Evolutionary conservation across 2,797 vertebrate species (phyloP).

Genomic region (Trichosurus vulpecula): DNA sequence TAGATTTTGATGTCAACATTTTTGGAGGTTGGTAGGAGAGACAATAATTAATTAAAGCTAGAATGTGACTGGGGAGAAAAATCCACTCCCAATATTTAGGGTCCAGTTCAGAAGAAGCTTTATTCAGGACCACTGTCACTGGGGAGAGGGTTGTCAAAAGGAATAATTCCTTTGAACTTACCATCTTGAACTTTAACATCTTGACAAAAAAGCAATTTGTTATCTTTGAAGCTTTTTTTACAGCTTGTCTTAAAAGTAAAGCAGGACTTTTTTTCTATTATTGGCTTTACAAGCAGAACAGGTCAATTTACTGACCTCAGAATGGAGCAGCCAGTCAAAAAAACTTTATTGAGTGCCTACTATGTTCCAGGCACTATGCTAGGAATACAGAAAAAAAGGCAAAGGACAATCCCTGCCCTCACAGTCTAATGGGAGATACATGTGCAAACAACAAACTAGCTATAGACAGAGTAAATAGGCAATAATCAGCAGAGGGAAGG

Average conservation of each 20-base stretch:
- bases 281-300: neutral
- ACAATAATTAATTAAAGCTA: neutral
- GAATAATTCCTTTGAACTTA: neutral
- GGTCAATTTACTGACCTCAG: neutral
- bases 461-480: neutral
- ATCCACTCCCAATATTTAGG: neutral
- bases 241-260: neutral
- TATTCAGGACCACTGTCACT: neutral
- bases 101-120: neutral
- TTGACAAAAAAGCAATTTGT: neutral
- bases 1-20: neutral
- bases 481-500: neutral
- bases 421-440: neutral
- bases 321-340: neutral
- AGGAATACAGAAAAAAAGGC: neutral
- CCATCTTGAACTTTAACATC: neutral
- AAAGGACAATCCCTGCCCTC: neutral
- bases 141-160: neutral
- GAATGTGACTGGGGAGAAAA: neutral
- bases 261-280: neutral
- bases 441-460: neutral
- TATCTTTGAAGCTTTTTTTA: neutral
- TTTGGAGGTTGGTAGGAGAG: neutral
- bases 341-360: neutral
- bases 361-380: neutral